phyloP scores from a whole-genome alignment of 2,888 invertebrate species.

The Junonia oenone region DNA sequence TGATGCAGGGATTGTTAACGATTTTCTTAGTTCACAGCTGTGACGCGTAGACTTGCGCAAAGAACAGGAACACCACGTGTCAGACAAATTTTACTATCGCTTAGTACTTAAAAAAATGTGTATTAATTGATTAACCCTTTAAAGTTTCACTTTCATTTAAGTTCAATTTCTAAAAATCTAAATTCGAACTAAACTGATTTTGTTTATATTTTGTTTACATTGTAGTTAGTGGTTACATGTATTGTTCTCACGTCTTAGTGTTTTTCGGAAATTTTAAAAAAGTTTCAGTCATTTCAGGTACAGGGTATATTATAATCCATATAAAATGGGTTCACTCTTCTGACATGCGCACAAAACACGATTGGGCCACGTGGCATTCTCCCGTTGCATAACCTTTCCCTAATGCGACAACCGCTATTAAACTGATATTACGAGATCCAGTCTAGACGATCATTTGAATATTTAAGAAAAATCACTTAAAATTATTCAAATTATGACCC shows the following conservation, averaged over 20 bases:
- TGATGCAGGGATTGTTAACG: conserved; percentile 53
- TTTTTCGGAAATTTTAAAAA: not conserved
- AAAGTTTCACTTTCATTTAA: too few species aligned
- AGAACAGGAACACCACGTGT: conserved; percentile 56
- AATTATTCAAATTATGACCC: not conserved
- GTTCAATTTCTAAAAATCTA: too few species aligned
- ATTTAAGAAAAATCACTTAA: not conserved
- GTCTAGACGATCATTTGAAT: conserved; percentile 2
- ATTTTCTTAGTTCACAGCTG: conserved; percentile 73
- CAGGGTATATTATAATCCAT: not conserved
- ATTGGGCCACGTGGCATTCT: conserved; percentile 62
- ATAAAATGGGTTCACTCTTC: conserved; percentile 9
- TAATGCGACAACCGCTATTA: conserved; percentile 29
- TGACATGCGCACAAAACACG: conserved; percentile 56
- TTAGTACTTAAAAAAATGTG: too few species aligned
- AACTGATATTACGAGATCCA: not conserved
- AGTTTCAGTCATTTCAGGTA: not conserved
- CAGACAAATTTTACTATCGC: conserved; percentile 18
- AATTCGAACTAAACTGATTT: too few species aligned
- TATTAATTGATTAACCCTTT: too few species aligned
- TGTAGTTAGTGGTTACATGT: too few species aligned
- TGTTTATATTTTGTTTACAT: too few species aligned
- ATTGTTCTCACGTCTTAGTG: not conserved
- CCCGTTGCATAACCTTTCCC: conserved; percentile 70
- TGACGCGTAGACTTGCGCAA: conserved; percentile 63